These are phyloP conservation scores for Meandrina meandrites DNA, from an alignment of 92 coral and sea anemone genomes.

Conservation along the genomic window DNA sequence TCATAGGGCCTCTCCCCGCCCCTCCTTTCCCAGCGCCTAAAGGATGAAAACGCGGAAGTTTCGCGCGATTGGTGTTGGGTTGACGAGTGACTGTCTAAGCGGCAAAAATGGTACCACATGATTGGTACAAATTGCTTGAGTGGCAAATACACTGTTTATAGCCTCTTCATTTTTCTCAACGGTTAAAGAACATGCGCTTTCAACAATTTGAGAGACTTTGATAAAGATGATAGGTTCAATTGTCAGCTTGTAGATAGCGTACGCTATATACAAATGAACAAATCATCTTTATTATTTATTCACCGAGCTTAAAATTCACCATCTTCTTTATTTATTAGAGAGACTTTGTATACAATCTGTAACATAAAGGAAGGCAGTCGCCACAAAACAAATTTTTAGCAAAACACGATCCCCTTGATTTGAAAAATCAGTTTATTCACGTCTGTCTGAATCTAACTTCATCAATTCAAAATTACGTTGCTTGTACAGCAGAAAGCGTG, in stretches of 20 bases:
- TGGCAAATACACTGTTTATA: not conserved
- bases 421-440: slow-evolving; percentile 7
- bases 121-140: not conserved
- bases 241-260: too few relatives aligned
- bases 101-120: too few relatives aligned
- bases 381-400: not conserved
- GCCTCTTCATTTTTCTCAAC: not conserved
- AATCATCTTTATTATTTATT: too few relatives aligned
- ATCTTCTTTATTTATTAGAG: too few relatives aligned
- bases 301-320: too few relatives aligned
- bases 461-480: not conserved
- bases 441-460: not conserved
- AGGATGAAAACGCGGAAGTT: not conserved
- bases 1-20: not conserved
- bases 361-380: not conserved
- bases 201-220: not conserved
- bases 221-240: too few relatives aligned
- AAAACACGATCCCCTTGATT: not conserved
- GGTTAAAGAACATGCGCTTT: not conserved
- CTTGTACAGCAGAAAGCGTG: not conserved
- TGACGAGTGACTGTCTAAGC: not conserved
- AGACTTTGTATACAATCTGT: not conserved
- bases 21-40: not conserved
- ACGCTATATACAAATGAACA: too few relatives aligned
- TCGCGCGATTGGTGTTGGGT: not conserved